phyloP scores from a whole-genome alignment of 2,888 invertebrate genomes.

The Halictus ligatus region DNA sequence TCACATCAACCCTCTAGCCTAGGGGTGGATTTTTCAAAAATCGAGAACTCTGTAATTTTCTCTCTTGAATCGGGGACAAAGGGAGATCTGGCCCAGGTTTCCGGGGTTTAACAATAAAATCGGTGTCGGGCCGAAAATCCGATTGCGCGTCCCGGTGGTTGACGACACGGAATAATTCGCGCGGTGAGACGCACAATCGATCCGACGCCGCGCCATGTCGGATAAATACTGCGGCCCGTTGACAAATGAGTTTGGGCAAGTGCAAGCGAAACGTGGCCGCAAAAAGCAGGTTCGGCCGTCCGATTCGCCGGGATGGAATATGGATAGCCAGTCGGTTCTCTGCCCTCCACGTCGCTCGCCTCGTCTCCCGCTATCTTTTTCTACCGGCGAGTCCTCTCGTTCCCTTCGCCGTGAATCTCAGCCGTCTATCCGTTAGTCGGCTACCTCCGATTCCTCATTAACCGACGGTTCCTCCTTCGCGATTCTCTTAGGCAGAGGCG shows the following conservation, averaged over 20 bases:
- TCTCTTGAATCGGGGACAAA: background rate
- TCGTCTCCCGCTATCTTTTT: conserved; percentile 4
- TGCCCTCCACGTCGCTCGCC: conserved; percentile 31
- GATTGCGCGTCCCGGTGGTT: conserved; percentile 8
- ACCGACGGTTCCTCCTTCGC: conserved; percentile 33
- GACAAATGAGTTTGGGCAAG: conserved; percentile 69
- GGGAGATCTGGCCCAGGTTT: background rate
- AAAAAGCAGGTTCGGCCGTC: conserved; percentile 22
- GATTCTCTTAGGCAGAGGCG: conserved; percentile 28
- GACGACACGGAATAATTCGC: conserved; percentile 9
- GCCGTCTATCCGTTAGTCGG: conserved; percentile 48
- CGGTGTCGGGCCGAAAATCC: background rate
- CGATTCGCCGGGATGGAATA: conserved; percentile 59
- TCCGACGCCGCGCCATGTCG: conserved; percentile 3
- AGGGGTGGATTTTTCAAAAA: background rate
- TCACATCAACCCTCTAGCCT: background rate
- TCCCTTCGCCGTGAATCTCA: background rate
- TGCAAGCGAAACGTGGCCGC: conserved; percentile 65
- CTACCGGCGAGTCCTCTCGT: background rate
- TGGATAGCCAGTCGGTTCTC: conserved; percentile 49
- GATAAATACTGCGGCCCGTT: conserved; percentile 41
- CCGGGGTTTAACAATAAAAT: background rate
- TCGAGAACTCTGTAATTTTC: no score
- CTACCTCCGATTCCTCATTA: conserved; percentile 62
- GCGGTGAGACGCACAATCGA: background rate